A percentile compares a stretch with the other conserved stretches of the same genome.
These are phyloP conservation scores for Lucinisca nassula DNA, from an alignment of 2,888 invertebrate species.

Conservation along the genomic window DNA sequence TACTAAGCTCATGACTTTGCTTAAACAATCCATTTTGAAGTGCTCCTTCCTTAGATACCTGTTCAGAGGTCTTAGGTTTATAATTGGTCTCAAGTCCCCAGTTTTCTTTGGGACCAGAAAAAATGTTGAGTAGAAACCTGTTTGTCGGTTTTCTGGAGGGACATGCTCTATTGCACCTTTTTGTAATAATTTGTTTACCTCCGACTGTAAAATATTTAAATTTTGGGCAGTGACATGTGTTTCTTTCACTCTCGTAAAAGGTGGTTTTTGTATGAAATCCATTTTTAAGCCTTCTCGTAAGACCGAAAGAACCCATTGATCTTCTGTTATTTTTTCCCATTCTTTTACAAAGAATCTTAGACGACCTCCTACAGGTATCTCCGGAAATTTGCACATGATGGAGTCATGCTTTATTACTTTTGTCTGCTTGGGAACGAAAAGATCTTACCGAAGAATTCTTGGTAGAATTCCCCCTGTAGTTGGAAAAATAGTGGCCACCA, in stretches of 20 bases:
- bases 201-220: slow-evolving; percentile 13
- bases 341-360: neutral
- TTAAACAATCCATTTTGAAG: slow-evolving; percentile 63
- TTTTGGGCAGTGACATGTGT: slow-evolving; percentile 24
- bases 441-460: too few relatives aligned
- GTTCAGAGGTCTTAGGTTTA: slow-evolving; percentile 50
- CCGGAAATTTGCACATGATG: neutral
- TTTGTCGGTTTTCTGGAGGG: slow-evolving; percentile 1
- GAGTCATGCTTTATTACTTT: slow-evolving; percentile 1
- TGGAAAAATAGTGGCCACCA: neutral
- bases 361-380: neutral
- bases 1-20: slow-evolving; percentile 47
- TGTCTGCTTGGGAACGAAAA: neutral
- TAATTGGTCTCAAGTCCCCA: neutral
- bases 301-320: neutral
- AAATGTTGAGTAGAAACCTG: slow-evolving; percentile 63
- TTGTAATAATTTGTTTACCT: slow-evolving; percentile 45
- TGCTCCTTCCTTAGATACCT: slow-evolving; percentile 59
- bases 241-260: slow-evolving; percentile 27
- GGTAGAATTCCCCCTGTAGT: neutral
- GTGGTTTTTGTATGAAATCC: slow-evolving; percentile 5
- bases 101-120: slow-evolving; percentile 33
- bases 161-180: slow-evolving; percentile 58
- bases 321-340: slow-evolving; percentile 12
- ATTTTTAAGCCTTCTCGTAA: neutral